These are phyloP conservation scores for Mystacornis crossleyi DNA, from an alignment of 2,113 vertebrate genomes.

Conservation along the genomic window DNA sequence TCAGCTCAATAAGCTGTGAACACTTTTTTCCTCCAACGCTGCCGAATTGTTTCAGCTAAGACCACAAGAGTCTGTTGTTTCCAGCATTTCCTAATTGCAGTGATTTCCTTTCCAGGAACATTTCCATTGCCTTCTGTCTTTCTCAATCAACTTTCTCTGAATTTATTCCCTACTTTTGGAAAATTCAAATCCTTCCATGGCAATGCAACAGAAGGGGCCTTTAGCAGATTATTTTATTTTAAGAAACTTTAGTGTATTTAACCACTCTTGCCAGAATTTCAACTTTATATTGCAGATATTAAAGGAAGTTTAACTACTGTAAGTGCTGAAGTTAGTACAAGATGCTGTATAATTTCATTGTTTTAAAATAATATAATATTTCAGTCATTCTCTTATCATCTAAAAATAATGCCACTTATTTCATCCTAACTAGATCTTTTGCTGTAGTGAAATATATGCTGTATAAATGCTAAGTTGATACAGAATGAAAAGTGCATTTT, in stretches of 20 bases:
- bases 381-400: conserved; percentile 8
- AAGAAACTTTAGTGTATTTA: background rate
- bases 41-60: background rate
- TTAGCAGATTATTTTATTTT: background rate
- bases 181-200: background rate
- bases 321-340: background rate
- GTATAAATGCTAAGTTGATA: background rate
- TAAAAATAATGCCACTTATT: conserved; percentile 49
- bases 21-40: background rate
- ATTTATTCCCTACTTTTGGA: background rate
- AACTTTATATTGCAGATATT: background rate
- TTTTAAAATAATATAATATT: background rate
- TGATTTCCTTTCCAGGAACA: background rate
- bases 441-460: conserved; percentile 1
- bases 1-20: background rate
- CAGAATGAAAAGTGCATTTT: background rate
- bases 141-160: background rate
- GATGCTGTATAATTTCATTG: background rate
- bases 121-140: background rate
- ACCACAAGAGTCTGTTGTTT: background rate
- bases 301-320: background rate
- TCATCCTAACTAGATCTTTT: conserved; percentile 20
- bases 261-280: background rate
- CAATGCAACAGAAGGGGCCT: background rate
- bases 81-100: background rate